Conservation (phyloP, 2,797 vertebrate genomes). For the Mormyrus hasselquistii region DNA sequence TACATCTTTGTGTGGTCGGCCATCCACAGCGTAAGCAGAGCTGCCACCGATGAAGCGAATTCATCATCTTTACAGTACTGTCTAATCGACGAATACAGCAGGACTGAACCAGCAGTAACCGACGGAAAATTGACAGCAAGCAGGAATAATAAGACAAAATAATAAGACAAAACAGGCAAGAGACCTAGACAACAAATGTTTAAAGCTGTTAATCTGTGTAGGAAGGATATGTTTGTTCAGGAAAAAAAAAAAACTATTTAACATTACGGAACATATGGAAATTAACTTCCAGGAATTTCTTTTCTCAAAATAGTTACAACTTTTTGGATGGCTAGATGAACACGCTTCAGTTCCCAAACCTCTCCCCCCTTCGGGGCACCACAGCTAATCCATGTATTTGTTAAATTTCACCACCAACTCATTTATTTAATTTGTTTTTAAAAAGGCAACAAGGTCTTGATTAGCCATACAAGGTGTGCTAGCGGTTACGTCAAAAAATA, state of each 20-base stretch:
- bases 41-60: background rate
- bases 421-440: background rate
- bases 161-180: background rate
- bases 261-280: background rate
- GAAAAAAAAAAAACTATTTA: background rate
- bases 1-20: conserved; percentile 79
- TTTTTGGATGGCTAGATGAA: background rate
- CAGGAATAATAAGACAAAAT: background rate
- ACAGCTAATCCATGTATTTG: background rate
- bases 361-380: background rate
- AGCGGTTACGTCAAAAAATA: background rate
- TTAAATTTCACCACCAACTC: background rate
- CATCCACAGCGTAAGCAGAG: conserved; percentile 67
- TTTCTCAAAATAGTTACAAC: background rate
- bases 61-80: background rate
- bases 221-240: background rate
- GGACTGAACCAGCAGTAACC: background rate
- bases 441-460: background rate
- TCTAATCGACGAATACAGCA: background rate
- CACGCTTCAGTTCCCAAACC: background rate
- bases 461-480: background rate
- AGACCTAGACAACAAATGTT: background rate
- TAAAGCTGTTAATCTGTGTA: background rate
- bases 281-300: background rate
- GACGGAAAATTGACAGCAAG: background rate